Percentiles rank a stretch among this genome's conserved stretches.
These are phyloP conservation scores for Bubalus kerabau DNA, from an alignment of 2,113 vertebrate species.

Conservation along the genomic window DNA sequence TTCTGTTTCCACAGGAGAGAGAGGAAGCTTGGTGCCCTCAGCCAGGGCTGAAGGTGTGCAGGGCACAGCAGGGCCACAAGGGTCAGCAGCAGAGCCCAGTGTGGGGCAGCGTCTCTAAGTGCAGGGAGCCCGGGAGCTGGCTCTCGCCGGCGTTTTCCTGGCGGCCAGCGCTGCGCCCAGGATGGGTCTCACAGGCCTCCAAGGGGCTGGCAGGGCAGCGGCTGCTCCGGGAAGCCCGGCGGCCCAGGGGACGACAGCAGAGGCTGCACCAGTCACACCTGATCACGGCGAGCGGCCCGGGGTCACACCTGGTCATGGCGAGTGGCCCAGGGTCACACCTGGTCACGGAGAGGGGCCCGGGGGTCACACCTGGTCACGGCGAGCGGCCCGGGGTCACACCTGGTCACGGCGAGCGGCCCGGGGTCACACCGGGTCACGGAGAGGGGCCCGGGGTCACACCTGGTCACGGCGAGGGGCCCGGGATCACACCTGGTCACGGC, in stretches of 20 bases:
- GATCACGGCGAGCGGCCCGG: neutral
- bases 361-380: neutral
- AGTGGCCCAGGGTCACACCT: too few species aligned
- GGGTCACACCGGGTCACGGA: neutral
- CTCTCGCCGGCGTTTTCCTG: neutral
- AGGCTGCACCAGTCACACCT: neutral
- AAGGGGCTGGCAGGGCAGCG: neutral
- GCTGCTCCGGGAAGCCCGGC: neutral
- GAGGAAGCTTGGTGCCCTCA: neutral
- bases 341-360: neutral
- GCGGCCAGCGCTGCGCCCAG: too few species aligned
- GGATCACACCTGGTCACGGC: neutral
- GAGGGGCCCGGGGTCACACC: too few species aligned
- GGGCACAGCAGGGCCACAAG: neutral
- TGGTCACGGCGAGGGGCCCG: neutral
- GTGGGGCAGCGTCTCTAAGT: neutral
- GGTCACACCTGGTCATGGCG: neutral
- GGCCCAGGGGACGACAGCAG: too few species aligned
- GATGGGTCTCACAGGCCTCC: neutral
- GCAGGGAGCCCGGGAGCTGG: neutral
- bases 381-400: too few species aligned
- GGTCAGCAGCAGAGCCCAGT: neutral
- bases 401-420: neutral
- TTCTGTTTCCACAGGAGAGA: neutral
- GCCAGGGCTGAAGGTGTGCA: fast-evolving